Base-by-base conservation (phyloP, 2,797 vertebrate genomes). In the Phoxinus dragarum region DNA sequence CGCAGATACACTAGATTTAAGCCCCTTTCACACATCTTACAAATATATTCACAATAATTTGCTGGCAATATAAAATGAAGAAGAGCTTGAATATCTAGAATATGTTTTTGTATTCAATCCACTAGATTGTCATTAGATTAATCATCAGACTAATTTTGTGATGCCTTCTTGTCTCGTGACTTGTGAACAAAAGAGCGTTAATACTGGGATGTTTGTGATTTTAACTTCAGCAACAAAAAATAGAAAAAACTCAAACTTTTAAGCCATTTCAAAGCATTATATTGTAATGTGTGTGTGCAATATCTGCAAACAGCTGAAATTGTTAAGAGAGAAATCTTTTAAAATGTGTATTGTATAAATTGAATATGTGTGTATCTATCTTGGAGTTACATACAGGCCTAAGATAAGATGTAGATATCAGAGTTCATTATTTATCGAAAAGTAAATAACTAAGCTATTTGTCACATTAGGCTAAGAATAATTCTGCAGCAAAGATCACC, bases 401-500 rank as follows among this genome's bases (percentile, higher is more conserved):
- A 14, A 27, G 11, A 44, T 72, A 72, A 72, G 11, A n/a, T 72
- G 69, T 42, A 42, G 0, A 44, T n/a, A 72, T 72, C 42, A 49
- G 27, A 34, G 77, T 47, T 47, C 7, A 61, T 27, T 17, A 6
- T 21, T 27, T 61, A 47, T 34, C 34, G 11, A 27, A 67, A 83
- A 27, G 72, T 27, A 76, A 49, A 40, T 76, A 47, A 71, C 31
- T 56, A 42, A 6, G 6, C 42, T 27, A 84, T 86, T 89, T 81
- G 36, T 87, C 34, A 84, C 42, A 85, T 59, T 66, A 96, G 96
- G 86, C 94, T 2, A 95, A 94, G 92, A 91, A 87, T 54, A 93
- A 92, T 2, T 83, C 96, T 86, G 83, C 95, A n/a, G 95, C 97
- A 72, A 97, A 97, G 87, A 95, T 95, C 74, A 99, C 98, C 1